Base-by-base conservation (phyloP, 2,113 vertebrate species). In the Tetrao urogallus region DNA sequence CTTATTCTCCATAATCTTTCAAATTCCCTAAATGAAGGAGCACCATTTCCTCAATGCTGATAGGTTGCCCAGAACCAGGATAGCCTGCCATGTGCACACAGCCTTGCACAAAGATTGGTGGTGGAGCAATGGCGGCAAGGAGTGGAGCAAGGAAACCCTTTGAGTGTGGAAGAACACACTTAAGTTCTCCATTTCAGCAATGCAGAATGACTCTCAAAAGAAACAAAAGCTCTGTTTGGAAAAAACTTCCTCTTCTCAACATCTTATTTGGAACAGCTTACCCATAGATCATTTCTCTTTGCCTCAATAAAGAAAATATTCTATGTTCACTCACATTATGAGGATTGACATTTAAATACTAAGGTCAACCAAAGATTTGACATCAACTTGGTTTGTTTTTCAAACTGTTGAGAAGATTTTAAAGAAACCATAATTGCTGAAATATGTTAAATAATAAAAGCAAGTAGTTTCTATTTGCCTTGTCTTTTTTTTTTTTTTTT, bases 381-480 rank as follows among this genome's bases (percentile, higher is more conserved):
- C 72, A 70, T 94, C 36, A 83, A 12, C 56, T 83, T 84, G 69
- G 63, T 90, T 78, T 95, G 64, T 36, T 88, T 82, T 71, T 85
- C 36, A 86, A 87, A n/a, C 14, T 91, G 32, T 64, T 43, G 86
- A 89, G 54, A 93, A 96, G 85, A 85, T 94, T 96, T 96, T 86
- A 86, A 92, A 93, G 82, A 93, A 64, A 92, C 20, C 28, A 72
- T 79, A 88, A 87, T 75, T 79, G 70, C 63, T 76, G 63, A 94
- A 94, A 94, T 82, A 78, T 18, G 36, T 95, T 96, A 94, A 88
- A 61, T 78, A 82, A 85, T 74, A 66, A 77, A 93, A 89, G 45
- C 93, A 91, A 86, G 43, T 24, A 89, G 43, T 58, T 96, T 96
- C 94, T 82, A 79, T 89, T 95, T 95, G 13, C 36, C 50, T 81